These are phyloP conservation scores for Chrysogorgia sp. DNA, from an alignment of 92 coral and sea anemone genomes.

Conservation along the genomic window DNA sequence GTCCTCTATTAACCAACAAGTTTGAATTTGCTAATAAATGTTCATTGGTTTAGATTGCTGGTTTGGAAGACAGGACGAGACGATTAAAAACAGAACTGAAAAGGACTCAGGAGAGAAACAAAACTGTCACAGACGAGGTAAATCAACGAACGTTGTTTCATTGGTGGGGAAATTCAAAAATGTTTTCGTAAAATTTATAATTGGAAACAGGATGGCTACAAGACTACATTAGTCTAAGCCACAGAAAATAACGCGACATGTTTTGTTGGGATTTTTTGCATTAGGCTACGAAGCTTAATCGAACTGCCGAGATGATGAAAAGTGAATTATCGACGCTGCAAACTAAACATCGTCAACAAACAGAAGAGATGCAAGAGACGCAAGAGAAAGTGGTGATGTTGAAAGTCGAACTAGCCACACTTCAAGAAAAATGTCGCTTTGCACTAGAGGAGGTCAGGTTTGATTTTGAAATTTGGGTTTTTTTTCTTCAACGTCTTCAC, in stretches of 20 bases:
- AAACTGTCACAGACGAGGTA: constrained; percentile 86
- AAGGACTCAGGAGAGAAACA: constrained; percentile 81
- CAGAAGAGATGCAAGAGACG: constrained; percentile 73
- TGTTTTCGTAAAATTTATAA: too few species aligned
- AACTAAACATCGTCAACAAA: constrained; percentile 75
- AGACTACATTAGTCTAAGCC: background rate
- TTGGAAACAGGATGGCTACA: too few species aligned
- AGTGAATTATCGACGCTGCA: constrained; percentile 73
- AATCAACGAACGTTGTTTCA: background rate
- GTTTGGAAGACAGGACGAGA: constrained; percentile 76
- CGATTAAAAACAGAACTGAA: constrained; percentile 79
- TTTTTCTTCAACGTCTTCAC: background rate
- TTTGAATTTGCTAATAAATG: background rate
- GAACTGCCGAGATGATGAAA: constrained; percentile 73
- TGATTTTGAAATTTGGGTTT: background rate
- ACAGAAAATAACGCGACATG: background rate
- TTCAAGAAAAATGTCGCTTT: constrained; percentile 91
- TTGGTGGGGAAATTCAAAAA: background rate
- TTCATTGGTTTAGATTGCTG: constrained; percentile 56
- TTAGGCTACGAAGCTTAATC: constrained; percentile 73
- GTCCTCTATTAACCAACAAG: background rate
- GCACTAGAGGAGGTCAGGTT: constrained; percentile 86
- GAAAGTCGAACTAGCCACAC: constrained; percentile 87
- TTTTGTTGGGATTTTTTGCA: background rate
- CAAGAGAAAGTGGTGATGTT: constrained; percentile 87